Evolutionary conservation across 2,113 vertebrate species (phyloP).

Genomic region (Castor canadensis): DNA sequence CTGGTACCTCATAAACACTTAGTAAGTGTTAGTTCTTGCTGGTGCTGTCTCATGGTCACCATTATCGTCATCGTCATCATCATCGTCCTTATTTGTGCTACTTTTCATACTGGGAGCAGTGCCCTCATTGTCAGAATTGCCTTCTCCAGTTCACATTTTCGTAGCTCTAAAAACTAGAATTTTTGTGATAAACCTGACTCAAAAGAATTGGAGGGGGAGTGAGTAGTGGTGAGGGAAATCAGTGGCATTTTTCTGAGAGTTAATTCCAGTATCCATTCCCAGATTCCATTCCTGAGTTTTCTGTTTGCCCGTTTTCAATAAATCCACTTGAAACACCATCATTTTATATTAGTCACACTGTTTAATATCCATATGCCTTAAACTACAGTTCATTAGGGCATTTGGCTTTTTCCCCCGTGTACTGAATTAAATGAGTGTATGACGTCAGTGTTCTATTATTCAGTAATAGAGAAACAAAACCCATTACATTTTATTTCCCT

Average conservation of each 20-base stretch:
- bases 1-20: neutral
- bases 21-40: neutral
- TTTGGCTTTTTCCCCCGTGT: neutral
- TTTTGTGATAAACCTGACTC: slow-evolving; percentile 5
- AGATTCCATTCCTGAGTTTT: slow-evolving; percentile 42
- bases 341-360: slow-evolving; percentile 58
- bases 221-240: neutral
- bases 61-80: neutral
- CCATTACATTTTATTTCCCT: slow-evolving; percentile 57
- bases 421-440: slow-evolving; percentile 46
- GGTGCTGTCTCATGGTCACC: neutral
- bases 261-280: slow-evolving; percentile 1
- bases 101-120: neutral
- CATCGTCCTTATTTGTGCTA: neutral
- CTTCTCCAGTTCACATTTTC: neutral
- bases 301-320: slow-evolving; percentile 53
- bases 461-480: slow-evolving; percentile 53
- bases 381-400: slow-evolving; percentile 42
- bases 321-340: slow-evolving; percentile 25
- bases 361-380: slow-evolving; percentile 51
- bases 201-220: neutral
- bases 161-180: neutral
- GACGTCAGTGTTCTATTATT: slow-evolving; percentile 23
- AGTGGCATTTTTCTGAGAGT: neutral
- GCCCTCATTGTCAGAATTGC: neutral